A percentile compares a stretch with the other conserved stretches of the same genome.
Conservation (phyloP, 2,797 vertebrate genomes). For the Typhlichthys eigenmanni region DNA sequence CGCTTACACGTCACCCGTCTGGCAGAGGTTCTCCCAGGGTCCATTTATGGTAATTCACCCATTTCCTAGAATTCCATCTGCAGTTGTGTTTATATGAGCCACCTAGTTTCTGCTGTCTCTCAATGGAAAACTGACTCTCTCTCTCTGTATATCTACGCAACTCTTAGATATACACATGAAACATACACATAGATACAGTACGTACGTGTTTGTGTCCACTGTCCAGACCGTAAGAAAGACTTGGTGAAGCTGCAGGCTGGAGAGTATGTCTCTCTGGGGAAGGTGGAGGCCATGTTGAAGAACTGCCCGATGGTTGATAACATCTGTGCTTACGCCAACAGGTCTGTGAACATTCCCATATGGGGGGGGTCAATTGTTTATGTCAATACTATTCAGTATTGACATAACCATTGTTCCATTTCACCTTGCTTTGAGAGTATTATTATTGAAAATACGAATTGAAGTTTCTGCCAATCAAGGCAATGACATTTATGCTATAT, state of each 20-base stretch:
- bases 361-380: not conserved
- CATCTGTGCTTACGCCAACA: constrained; percentile 95
- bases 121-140: constrained; percentile 12
- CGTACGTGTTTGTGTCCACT: not conserved
- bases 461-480: no score
- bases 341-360: constrained; percentile 72
- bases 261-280: constrained; percentile 95
- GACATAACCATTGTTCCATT: no score
- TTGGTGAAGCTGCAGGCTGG: constrained; percentile 96
- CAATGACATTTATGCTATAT: not conserved
- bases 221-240: constrained; percentile 94
- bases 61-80: constrained; percentile 31
- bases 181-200: not conserved
- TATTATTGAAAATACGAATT: no score
- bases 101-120: constrained; percentile 15
- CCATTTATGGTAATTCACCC: constrained; percentile 26
- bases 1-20: constrained; percentile 18
- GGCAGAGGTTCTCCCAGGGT: constrained; percentile 18
- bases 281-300: constrained; percentile 93
- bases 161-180: constrained; percentile 11
- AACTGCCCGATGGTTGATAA: constrained; percentile 92
- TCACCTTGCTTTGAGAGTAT: no score
- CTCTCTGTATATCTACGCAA: not conserved
- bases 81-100: constrained; percentile 26
- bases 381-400: no score